Evolutionary conservation across 2,888 invertebrate genomes (phyloP), one percentile per base, ranked within the genome.

Genomic region (Bedellia somnulentella): DNA sequence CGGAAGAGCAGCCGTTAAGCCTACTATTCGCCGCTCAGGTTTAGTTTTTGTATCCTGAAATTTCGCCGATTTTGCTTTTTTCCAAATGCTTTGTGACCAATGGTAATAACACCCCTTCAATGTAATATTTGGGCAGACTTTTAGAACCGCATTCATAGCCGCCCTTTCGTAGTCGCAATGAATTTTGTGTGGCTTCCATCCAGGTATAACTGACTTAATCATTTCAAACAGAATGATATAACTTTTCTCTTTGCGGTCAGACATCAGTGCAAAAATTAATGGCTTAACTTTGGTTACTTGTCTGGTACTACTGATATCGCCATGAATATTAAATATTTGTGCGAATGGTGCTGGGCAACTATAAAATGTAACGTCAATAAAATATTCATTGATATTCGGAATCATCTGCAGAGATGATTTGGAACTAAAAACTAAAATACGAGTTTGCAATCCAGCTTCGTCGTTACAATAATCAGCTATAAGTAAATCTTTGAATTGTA

Each of bases 11-110:
- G 30, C 17, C 26, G 32, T 24, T 27, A 35, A 25, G 30, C 31
- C 34, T 26, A 32, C 32, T 32, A 32, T 34, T 36, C 32, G 30
- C 31, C 34, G 27, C 31, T 29, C 32, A 25, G 34, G 32, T 34
- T 30, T 31, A 27, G 29, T 34, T 32, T 29, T 30, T 34, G 24
- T 24, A 22, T 25, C 29, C 18, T 29, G 15, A 25, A 26, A 25
- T 15, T 29, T 29, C 21, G 24, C 11, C 29, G 15, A 18, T 32
- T 32, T 29, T 24, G n/a, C n/a, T n/a, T n/a, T n/a, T n/a, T n/a
- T n/a, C n/a, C n/a, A n/a, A n/a, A n/a, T n/a, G n/a, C n/a, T n/a
- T n/a, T n/a, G n/a, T n/a, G n/a, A n/a, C n/a, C n/a, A n/a, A n/a
- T n/a, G n/a, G n/a, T n/a, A n/a, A 15, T 23, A 22, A 28, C 15